Percentiles rank a stretch among this genome's conserved stretches.
These are phyloP conservation scores for Cirrhinus molitorella DNA, from an alignment of 2,797 vertebrate genomes.

Conservation along the genomic window DNA sequence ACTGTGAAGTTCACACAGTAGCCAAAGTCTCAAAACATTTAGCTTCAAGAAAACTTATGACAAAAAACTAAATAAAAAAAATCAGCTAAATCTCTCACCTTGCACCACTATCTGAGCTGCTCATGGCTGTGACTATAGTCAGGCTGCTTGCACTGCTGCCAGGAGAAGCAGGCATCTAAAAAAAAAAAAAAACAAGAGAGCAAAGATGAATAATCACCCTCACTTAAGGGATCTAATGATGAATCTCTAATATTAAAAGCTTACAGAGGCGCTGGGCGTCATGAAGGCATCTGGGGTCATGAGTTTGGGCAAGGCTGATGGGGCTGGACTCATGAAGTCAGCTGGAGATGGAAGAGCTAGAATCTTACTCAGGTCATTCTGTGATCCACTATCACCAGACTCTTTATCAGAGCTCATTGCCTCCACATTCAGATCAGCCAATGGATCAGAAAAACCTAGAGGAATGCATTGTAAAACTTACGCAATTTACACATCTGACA, in stretches of 20 bases:
- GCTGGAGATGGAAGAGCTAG: conserved; percentile 86
- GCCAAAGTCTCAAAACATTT: not conserved
- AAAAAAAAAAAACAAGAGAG: not conserved
- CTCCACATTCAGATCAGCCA: conserved; percentile 83
- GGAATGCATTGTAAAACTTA: not conserved
- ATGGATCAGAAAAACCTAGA: conserved; percentile 85
- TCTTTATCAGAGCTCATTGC: conserved; percentile 85
- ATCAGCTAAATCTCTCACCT: conserved; percentile 76
- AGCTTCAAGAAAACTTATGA: not conserved
- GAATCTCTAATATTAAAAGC: not conserved
- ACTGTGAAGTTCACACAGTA: not conserved
- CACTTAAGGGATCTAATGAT: not conserved
- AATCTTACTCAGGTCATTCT: conserved; percentile 88
- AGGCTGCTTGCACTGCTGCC: conserved; percentile 91
- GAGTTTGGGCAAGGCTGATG: conserved; percentile 87
- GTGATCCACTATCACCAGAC: conserved; percentile 84
- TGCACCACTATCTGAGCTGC: conserved; percentile 85
- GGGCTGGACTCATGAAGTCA: conserved; percentile 86
- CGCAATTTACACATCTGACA: too few relatives aligned
- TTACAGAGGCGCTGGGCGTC: conserved; percentile 92
- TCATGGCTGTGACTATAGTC: conserved; percentile 90
- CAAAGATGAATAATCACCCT: not conserved
- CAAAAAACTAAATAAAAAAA: too few relatives aligned
- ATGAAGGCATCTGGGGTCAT: conserved; percentile 99
- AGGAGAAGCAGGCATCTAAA: conserved; percentile 88